Base-by-base conservation (phyloP, 2,888 invertebrate genomes). In the Aethes cnicana region DNA sequence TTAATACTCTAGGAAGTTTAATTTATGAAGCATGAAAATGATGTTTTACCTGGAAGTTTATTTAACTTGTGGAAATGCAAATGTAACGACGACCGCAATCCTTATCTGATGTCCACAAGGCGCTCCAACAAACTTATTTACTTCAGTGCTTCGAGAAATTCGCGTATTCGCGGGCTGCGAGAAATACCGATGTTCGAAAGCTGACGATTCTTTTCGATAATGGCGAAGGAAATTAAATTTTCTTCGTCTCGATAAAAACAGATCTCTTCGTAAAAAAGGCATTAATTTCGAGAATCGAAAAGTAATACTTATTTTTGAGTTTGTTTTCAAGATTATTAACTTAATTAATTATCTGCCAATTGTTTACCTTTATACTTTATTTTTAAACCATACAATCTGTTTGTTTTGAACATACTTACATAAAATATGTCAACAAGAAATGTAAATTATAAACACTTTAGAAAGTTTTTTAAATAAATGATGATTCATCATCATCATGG, bases 71-170 rank as follows among this genome's bases (percentile, higher is more conserved):
- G 50, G 43, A 56, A 59, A 57, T 57, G 49, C 59, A 56, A 59
- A 57, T 56, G 56, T 37, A 56, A 58, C 60, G 55, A 70, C 69
- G 66, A 64, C 64, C 56, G 62, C 59, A 56, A 65, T 56, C 67
- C 60, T 75, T 75, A 80, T 75, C 75, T 66, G 74, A 75, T 74
- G 63, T 66, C 63, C 63, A 61, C 59, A 59, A 58, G 48, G 55
- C 49, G 59, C 54, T 62, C 36, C 53, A 55, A 61, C 53, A 63
- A 62, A 73, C 65, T 69, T 70, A 69, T 76, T 71, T 70, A 62
- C 66, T 57, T 58, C 30, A 35, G 18, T 35, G 36, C 25, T 53
- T 57, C 62, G 64, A 63, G 60, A 65, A 59, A 66, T 61, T 68
- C 61, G 59, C 52, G 30, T 36, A 53, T 53, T 47, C 52, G 46